A percentile compares a stretch with the other conserved stretches of the same genome.
Conservation (phyloP, 2,113 vertebrate genomes). For the Hepsetus odoe region DNA sequence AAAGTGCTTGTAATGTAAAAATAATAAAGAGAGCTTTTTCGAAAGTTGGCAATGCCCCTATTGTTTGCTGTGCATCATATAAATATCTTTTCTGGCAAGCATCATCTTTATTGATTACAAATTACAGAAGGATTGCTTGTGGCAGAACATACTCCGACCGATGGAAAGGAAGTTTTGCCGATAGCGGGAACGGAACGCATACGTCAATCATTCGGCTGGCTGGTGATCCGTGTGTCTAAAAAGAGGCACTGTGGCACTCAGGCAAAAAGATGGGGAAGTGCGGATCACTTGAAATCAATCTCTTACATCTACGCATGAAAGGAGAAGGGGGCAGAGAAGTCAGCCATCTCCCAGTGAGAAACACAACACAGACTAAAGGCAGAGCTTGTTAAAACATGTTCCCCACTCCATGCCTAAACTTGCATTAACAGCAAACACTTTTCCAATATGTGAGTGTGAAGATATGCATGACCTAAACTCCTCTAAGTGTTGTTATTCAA, state of each 20-base stretch:
- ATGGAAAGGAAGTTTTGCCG: background rate
- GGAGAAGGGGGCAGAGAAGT: background rate
- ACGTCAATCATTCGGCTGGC: background rate
- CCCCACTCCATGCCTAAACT: slow-evolving; percentile 24
- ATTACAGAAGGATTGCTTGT: too few relatives aligned
- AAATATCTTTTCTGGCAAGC: too few relatives aligned
- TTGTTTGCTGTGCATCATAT: too few relatives aligned
- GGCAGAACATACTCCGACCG: background rate
- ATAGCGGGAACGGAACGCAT: background rate
- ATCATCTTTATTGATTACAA: background rate
- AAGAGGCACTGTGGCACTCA: slow-evolving; percentile 53
- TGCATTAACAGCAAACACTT: slow-evolving; percentile 13
- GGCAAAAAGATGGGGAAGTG: slow-evolving; percentile 69
- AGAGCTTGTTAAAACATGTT: slow-evolving; percentile 31
- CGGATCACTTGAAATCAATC: slow-evolving; percentile 44
- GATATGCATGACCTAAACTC: background rate
- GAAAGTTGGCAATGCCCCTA: too few relatives aligned
- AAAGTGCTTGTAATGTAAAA: too few relatives aligned
- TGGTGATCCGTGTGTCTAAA: slow-evolving; percentile 21
- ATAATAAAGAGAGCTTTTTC: too few relatives aligned
- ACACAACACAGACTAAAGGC: slow-evolving; percentile 3
- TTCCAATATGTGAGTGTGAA: slow-evolving; percentile 1
- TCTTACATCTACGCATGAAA: slow-evolving; percentile 10
- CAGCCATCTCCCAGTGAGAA: slow-evolving; percentile 13
- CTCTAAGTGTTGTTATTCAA: background rate